phyloP scores from a whole-genome alignment of 2,113 vertebrate genomes.

The Odobenus rosmarus region DNA sequence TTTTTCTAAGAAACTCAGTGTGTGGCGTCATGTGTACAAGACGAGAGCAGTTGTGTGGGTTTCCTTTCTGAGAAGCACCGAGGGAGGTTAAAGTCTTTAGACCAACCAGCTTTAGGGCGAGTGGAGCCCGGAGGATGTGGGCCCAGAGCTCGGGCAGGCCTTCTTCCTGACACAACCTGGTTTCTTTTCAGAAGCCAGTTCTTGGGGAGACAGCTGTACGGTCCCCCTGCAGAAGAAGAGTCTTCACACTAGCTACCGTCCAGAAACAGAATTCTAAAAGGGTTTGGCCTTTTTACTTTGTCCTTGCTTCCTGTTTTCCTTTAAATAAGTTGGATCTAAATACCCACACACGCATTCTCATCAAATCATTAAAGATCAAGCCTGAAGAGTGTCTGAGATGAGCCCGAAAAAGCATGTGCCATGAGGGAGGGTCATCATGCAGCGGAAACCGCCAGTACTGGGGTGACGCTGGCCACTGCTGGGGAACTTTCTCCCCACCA shows the following conservation, averaged over 20 bases:
- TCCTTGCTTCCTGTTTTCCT: not conserved
- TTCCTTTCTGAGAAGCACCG: not conserved
- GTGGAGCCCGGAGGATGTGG: accelerated
- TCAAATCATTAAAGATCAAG: accelerated
- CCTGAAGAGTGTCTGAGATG: accelerated
- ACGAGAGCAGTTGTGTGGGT: not conserved
- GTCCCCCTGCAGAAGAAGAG: too few relatives aligned
- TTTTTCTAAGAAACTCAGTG: not conserved
- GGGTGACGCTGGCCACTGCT: not conserved
- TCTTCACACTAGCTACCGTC: accelerated
- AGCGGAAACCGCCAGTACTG: accelerated
- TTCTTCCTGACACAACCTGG: not conserved
- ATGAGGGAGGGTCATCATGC: accelerated
- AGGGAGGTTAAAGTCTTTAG: not conserved
- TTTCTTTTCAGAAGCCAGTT: accelerated
- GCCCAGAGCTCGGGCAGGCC: accelerated
- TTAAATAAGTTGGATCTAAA: not conserved
- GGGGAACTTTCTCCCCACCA: accelerated
- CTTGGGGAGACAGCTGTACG: accelerated
- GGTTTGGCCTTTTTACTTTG: not conserved
- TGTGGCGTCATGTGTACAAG: accelerated
- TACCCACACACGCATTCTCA: accelerated
- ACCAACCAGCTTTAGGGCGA: not conserved
- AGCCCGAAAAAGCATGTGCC: accelerated
- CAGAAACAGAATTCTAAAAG: accelerated